A percentile compares a stretch with the other conserved stretches of the same genome.
These are phyloP conservation scores for Chamaea fasciata DNA, from an alignment of 2,113 vertebrate genomes.

Conservation along the genomic window DNA sequence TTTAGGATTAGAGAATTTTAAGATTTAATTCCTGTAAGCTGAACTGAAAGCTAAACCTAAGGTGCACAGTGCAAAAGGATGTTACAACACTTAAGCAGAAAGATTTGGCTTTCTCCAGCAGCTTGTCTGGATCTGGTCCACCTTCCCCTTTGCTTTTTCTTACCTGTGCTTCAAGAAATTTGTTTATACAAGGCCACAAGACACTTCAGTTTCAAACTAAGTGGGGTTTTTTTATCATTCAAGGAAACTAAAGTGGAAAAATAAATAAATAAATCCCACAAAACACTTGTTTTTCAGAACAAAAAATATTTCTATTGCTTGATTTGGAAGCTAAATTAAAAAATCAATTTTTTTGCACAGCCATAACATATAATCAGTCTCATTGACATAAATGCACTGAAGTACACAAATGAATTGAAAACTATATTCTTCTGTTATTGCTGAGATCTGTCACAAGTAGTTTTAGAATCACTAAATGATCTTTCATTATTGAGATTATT, in stretches of 20 bases:
- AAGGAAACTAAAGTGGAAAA: neutral
- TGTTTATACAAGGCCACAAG: neutral
- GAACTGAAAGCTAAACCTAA: neutral
- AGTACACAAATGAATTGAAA: conserved; percentile 1
- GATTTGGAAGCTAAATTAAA: neutral
- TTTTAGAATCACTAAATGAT: neutral
- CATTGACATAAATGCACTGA: neutral
- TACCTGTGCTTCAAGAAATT: neutral
- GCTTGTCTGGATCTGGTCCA: neutral
- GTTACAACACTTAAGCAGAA: neutral
- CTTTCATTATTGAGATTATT: neutral
- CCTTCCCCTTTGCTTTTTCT: neutral
- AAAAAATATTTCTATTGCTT: neutral
- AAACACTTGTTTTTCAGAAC: neutral
- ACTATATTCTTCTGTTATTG: neutral
- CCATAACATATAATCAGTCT: neutral
- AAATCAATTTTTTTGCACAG: neutral
- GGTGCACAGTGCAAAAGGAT: neutral
- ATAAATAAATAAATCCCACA: neutral
- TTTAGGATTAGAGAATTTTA: neutral
- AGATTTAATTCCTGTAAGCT: neutral
- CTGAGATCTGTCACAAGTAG: conserved; percentile 1
- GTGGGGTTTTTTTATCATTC: neutral
- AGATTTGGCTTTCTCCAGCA: neutral
- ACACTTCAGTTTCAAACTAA: neutral